Base-by-base conservation (phyloP, 1,140 invertebrate genomes). In the Cydia pomonella region DNA sequence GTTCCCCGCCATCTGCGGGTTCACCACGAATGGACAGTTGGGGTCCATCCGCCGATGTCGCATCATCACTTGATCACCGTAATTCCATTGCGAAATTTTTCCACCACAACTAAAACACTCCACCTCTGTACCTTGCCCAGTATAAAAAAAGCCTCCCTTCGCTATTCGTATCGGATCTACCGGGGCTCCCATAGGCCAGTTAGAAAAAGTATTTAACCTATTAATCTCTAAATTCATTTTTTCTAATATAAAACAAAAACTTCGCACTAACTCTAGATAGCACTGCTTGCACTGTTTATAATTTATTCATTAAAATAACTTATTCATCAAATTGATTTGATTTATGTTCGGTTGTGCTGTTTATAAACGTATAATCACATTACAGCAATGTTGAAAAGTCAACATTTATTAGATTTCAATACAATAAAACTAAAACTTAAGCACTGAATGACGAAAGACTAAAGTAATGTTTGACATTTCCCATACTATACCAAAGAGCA, bases 91-190 rank as follows among this genome's bases (percentile, higher is more conserved):
- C 0, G 95, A 94, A 80, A 97, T 95, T 88, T 93, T 94, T n/a
- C 93, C 89, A 41, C 95, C 94, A 90, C 97, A 97, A 77, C 94
- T 93, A 82, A 97, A 96, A 87, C 97, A 97, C 84, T 97, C 94
- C 3, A 97, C 96, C 82, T 96, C 95, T 13, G 95, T 89, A 41
- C 91, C 95, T 77, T 92, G 89, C 18, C 96, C 96, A 1, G 95
- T 96, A 66, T 96, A 97, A 85, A 95, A 97, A 92, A 98, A 98
- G 12, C 97, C 97, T 59, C 96, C 97, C 86, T 95, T 95, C 2
- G 97, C 97, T 79, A 98, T 94, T 83, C 95, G 93, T 47, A 91
- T 84, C 16, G 95, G 90, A 84, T 94, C 94, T 1, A 97, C 94
- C 38, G 94, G 91, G 23, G 95, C 95, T 85, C 95, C 94, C 21